These are phyloP conservation scores for Folsomia manolachei DNA, from an alignment of 2,888 invertebrate genomes.

Conservation along the genomic window DNA sequence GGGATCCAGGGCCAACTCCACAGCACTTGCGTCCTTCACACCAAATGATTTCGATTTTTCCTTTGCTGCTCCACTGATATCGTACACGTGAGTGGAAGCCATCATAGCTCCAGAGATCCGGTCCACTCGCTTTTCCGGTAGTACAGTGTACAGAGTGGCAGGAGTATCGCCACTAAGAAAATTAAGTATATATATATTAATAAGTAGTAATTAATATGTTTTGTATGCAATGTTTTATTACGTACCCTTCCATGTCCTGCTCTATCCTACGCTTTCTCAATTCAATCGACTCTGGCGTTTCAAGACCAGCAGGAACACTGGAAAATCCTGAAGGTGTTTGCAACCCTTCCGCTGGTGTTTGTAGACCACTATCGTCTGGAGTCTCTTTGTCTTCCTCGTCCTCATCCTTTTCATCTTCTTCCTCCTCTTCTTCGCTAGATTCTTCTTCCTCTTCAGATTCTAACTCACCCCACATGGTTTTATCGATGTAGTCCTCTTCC, in stretches of 20 bases:
- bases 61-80: constrained; percentile 68
- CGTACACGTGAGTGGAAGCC: constrained; percentile 98
- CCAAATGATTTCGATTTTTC: constrained; percentile 52
- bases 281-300: constrained; percentile 98
- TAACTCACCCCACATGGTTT: constrained; percentile 94
- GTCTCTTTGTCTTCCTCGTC: constrained; percentile 63
- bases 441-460: constrained; percentile 81
- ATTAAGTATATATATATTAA: too few species aligned
- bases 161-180: constrained; percentile 79
- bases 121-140: constrained; percentile 91
- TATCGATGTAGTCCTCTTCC: constrained; percentile 81
- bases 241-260: constrained; percentile 88
- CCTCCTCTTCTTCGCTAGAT: constrained; percentile 64
- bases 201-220: neutral
- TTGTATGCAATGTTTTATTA: constrained; percentile 19
- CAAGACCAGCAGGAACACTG: constrained; percentile 87
- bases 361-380: constrained; percentile 70
- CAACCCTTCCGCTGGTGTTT: constrained; percentile 89
- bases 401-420: constrained; percentile 58
- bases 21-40: constrained; percentile 65
- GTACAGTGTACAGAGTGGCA: constrained; percentile 86
- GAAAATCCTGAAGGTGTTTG: constrained; percentile 93
- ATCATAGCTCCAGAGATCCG: constrained; percentile 90
- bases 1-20: constrained; percentile 94
- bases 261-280: constrained; percentile 94